These are phyloP conservation scores for Paraescarpia echinospica DNA, from an alignment of 1,140 invertebrate species.

Conservation along the genomic window DNA sequence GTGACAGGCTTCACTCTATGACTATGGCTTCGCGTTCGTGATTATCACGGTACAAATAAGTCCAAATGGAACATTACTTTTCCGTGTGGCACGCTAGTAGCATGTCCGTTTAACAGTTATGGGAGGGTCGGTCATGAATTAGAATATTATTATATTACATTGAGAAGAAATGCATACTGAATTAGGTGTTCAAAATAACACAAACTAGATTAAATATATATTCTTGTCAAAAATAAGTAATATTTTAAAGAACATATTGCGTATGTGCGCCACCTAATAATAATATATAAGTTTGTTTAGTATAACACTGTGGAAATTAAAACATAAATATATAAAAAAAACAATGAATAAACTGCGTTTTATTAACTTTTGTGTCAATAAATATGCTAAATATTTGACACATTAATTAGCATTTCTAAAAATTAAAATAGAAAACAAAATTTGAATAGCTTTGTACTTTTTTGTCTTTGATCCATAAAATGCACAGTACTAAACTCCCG, in stretches of 20 bases:
- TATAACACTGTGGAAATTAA: neutral
- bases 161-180: neutral
- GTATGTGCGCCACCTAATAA: too few relatives aligned
- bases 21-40: neutral
- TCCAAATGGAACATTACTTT: neutral
- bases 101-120: neutral
- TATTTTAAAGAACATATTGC: neutral
- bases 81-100: neutral
- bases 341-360: neutral
- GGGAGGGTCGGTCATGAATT: neutral
- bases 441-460: too few relatives aligned
- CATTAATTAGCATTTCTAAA: neutral
- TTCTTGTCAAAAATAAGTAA: neutral
- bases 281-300: too few relatives aligned
- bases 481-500: too few relatives aligned
- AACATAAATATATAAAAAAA: neutral
- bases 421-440: too few relatives aligned
- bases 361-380: neutral
- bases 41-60: neutral
- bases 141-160: neutral
- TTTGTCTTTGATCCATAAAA: too few relatives aligned
- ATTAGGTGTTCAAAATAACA: neutral
- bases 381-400: neutral
- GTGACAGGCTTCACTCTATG: neutral
- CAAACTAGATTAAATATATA: neutral